Base-by-base conservation (phyloP, 2,888 invertebrate species). In the Calameuta idolon region DNA sequence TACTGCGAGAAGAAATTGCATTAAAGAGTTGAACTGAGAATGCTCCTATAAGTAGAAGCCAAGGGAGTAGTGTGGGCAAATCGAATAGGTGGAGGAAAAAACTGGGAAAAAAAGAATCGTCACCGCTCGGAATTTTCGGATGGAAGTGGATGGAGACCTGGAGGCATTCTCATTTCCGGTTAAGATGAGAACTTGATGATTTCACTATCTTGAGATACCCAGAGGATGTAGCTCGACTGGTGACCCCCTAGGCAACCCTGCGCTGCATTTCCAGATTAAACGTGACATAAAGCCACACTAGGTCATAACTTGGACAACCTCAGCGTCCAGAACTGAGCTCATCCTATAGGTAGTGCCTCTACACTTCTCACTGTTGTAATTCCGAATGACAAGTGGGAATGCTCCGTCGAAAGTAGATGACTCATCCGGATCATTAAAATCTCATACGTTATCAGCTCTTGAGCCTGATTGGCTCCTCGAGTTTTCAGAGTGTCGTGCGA, bases 261-360 rank as follows among this genome's bases (percentile, higher is more conserved):
- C 9, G 23, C 23, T 87, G 85, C 87, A 88, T 87, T 87, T 87
- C 87, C 86, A 87, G 86, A 88, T 88, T 87, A 87, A 88, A 88
- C 87, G 84, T 85, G 82, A 85, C 84, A 87, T 87, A 87, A 87
- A 86, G 83, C 83, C 83, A 82, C 83, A 81, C 79, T 23, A 2
- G 55, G 23, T 55, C 55, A 55, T 23, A 55, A 23, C 55, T 55
- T 23, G 9, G 55, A 55, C 55, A 55, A 55, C 55, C 55, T 55
- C 23, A 9, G 15, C 15, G 9, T 55, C 9, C 55, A 23, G 23
- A 9, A 23, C 15, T 23, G 23, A 55, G 23, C 55, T 9, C 9
- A 23, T 9, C 55, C 55, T 9, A 2, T 9, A 55, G 55, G 1
- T 15, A 0, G 40, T 40, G 40, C 23, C 55, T 55, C 23, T 55